A percentile compares a stretch with the other conserved stretches of the same genome.
phyloP scores from a whole-genome alignment of 2,888 invertebrate species.

The Monopis laevigella region DNA sequence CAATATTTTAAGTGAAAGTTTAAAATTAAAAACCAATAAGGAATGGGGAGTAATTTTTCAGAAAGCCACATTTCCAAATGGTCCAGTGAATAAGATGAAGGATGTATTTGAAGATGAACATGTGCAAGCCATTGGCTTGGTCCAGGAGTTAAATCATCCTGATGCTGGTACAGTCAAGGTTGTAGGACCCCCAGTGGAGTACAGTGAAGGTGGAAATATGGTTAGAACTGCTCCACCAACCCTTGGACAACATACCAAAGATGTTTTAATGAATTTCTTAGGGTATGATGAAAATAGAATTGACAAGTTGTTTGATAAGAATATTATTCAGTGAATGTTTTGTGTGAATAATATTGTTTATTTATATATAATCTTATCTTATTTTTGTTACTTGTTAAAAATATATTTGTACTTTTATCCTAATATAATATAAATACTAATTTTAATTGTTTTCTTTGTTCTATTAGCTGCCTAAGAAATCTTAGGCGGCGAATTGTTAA shows the following conservation, averaged over 20 bases:
- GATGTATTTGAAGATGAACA: conserved; percentile 92
- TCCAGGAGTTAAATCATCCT: conserved; percentile 76
- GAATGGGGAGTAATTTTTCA: conserved; percentile 81
- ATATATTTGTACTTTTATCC: background rate
- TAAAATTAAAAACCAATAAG: conserved; percentile 70
- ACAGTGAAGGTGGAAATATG: conserved; percentile 75
- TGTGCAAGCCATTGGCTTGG: conserved; percentile 75
- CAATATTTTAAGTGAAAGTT: conserved; percentile 64
- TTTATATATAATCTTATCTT: background rate
- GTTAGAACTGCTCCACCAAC: conserved; percentile 81
- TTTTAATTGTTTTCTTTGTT: too few relatives aligned
- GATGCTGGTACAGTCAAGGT: conserved; percentile 76
- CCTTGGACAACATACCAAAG: conserved; percentile 88
- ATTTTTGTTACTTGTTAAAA: background rate
- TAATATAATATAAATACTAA: background rate
- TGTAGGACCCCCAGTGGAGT: conserved; percentile 89
- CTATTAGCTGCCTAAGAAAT: too few relatives aligned
- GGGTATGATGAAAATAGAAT: conserved; percentile 71
- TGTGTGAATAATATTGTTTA: background rate
- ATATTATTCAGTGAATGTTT: conserved; percentile 31
- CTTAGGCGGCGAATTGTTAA: too few relatives aligned
- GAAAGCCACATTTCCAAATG: conserved; percentile 83
- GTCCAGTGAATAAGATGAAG: conserved; percentile 87
- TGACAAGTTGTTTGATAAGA: conserved; percentile 56
- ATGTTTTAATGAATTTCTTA: conserved; percentile 75